Base-by-base conservation (phyloP, 2,888 invertebrate species). In the Hyles lineata region DNA sequence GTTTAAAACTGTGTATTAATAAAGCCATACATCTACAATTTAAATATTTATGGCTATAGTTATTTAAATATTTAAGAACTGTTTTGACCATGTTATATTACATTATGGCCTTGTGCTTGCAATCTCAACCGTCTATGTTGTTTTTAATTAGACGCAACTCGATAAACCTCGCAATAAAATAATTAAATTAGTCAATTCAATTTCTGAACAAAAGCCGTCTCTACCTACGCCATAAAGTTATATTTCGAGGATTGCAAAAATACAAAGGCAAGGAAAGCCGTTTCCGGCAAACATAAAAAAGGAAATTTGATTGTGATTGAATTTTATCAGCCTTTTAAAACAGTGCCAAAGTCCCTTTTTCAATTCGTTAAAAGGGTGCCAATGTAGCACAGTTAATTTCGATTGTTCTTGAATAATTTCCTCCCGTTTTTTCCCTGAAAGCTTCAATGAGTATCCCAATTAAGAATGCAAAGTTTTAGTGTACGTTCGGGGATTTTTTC, bases 251-350 rank as follows among this genome's bases (percentile, higher is more conserved):
- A 67, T 50, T 67, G 23, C 25, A 60, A 23, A 71, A 60, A 71
- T 43, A 23, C 8, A 67, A n/a, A 58, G 29, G 58, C 23, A 63
- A 58, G 55, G n/a, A 55, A 55, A 55, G 55, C 55, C 55, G 55
- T 55, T 55, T 55, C n/a, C 21, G 71, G 71, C 70, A 72, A 75
- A 72, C 77, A 77, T 76, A 77, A 76, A 76, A 80, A 76, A 75
- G 77, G 78, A 85, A 83, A 83, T 86, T 89, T 83, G 82, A 89
- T 88, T 88, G 82, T 80, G 83, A 87, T 83, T 84, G 81, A 87
- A 87, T 89, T 88, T 84, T 85, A 88, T 87, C 80, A 86, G 84
- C 81, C 88, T 87, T 89, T 90, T 87, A 87, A 85, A 83, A 83
- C 84, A 83, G 79, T 76, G 76, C 77, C 76, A 74, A 76, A 80